Conservation (phyloP, 1,140 invertebrate genomes). For the Drosophila malerkotliana region DNA sequence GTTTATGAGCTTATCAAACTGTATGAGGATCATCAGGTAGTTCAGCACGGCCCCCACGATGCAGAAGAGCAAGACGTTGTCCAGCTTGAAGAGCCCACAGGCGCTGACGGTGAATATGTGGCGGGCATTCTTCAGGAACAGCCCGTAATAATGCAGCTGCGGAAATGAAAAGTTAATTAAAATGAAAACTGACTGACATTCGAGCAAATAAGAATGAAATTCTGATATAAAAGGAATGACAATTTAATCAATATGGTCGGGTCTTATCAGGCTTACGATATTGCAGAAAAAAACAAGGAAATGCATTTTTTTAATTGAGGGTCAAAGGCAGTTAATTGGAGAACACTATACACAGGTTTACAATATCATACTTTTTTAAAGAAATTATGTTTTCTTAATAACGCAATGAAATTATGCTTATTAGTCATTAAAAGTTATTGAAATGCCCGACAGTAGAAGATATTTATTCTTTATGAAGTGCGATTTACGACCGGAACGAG, state of each 20-base stretch:
- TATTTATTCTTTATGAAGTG: constrained; percentile 33
- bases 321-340: no score
- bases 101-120: constrained; percentile 37
- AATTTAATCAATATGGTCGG: neutral
- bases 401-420: neutral
- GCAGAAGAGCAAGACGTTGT: constrained; percentile 57
- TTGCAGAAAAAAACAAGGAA: neutral
- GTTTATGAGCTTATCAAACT: constrained; percentile 70
- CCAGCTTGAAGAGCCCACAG: constrained; percentile 62
- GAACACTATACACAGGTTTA: no score
- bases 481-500: constrained; percentile 10
- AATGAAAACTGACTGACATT: neutral
- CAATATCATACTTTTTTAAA: constrained; percentile 1
- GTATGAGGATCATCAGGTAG: constrained; percentile 68
- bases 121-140: constrained; percentile 52
- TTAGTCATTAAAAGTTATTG: neutral
- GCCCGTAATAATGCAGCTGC: constrained; percentile 54
- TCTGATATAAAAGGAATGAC: neutral
- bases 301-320: neutral
- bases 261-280: neutral
- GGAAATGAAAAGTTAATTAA: constrained; percentile 7
- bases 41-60: constrained; percentile 52
- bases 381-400: neutral
- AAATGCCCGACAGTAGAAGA: constrained; percentile 10
- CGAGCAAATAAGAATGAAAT: neutral